A percentile compares a stretch with the other conserved stretches of the same genome.
phyloP scores from a whole-genome alignment of 2,888 invertebrate genomes.

The Epistrophe grossulariae region DNA sequence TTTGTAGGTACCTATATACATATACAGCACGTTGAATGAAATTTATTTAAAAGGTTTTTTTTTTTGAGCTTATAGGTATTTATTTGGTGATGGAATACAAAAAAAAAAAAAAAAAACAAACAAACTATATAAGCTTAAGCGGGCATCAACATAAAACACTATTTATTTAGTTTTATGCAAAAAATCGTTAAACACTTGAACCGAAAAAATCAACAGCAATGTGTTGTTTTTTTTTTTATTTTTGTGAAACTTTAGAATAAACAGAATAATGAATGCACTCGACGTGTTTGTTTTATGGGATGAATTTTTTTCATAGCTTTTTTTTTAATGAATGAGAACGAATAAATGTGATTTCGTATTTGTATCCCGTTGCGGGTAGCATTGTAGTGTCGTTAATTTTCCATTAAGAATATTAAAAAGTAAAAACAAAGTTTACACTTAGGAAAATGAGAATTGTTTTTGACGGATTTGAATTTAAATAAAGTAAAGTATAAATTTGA shows the following conservation, averaged over 20 bases:
- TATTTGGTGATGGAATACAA: conserved; percentile 59
- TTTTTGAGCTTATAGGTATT: conserved; percentile 41
- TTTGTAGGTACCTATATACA: not conserved
- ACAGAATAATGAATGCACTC: conserved; percentile 10
- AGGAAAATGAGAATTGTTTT: not conserved
- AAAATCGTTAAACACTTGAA: conserved; percentile 44
- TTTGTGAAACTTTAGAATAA: not conserved
- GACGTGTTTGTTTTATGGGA: conserved; percentile 6
- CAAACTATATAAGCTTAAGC: not conserved
- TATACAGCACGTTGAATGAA: not conserved
- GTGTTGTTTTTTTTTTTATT: not conserved
- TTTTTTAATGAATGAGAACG: not conserved
- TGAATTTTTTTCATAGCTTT: not conserved
- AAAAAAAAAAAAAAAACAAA: not conserved
- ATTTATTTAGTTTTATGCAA: not conserved
- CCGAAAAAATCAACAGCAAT: conserved; percentile 47
- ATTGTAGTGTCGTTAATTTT: conserved; percentile 12
- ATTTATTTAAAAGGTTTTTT: conserved; percentile 22
- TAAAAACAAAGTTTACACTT: not conserved
- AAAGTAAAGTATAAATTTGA: not conserved
- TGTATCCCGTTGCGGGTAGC: not conserved
- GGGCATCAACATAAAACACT: not conserved
- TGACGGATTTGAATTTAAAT: not conserved
- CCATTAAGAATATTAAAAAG: conserved; percentile 31
- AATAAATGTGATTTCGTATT: not conserved